Evolutionary conservation across 2,888 invertebrate species (phyloP), one percentile per base, ranked within the genome.

Genomic region (Heliconius erato): DNA sequence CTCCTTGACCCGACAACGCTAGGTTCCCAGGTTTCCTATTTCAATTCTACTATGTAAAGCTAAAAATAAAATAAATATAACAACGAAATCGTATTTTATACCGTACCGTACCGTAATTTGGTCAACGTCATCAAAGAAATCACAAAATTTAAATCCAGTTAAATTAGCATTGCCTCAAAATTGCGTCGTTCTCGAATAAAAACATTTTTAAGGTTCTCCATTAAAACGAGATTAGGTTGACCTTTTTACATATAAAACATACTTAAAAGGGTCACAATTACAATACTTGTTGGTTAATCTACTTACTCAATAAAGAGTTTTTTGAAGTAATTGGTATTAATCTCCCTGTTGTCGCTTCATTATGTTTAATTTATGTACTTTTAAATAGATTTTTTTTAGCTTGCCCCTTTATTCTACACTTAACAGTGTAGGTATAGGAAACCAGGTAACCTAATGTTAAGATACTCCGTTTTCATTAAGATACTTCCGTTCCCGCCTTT

Each of bases 231-330:
- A 81, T 81, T 77, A 78, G 77, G 74, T 76, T 68, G 77, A 78
- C 77, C 77, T 81, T 78, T 81, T 81, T 68, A 81, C 77, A 78
- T 81, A 76, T 76, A 81, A 77, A 81, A 81, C 81, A 78, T 81
- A 77, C 71, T 65, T 71, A 40, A 78, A 81, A 63, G 69, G 77
- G 59, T 81, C 44, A 71, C 71, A 81, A 78, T 77, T 81, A 81
- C 65, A 32, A 81, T 78, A 77, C 71, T 78, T 77, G 69, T 77
- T 77, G 74, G 77, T 77, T 81, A 81, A 81, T 81, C 81, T 71
- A 32, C 69, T 71, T 63, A 44, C 69, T 77, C 59, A 77, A 77
- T 69, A 28, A 67, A 67, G 77, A 71, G 40, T 40, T 77, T 77
- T 77, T 78, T 44, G 67, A 28, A 35, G 63, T 65, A 65, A 67